These are phyloP conservation scores for Trachelus troglodyta DNA, from an alignment of 2,888 invertebrate species.

Conservation along the genomic window DNA sequence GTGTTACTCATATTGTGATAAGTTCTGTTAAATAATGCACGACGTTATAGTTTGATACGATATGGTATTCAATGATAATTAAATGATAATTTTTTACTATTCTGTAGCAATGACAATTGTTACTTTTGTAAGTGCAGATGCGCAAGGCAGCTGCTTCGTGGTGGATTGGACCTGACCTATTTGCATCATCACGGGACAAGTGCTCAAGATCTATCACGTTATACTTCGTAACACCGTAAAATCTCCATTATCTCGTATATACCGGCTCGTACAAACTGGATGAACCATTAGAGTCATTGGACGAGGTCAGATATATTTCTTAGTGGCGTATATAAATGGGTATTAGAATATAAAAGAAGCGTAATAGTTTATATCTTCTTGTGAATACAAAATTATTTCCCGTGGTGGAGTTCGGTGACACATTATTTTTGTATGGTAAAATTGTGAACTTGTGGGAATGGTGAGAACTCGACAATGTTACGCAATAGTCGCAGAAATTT, in stretches of 20 bases:
- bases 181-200: slow-evolving; percentile 31
- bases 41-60: slow-evolving; percentile 25
- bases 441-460: slow-evolving; percentile 1
- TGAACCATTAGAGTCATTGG: too few relatives aligned
- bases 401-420: background rate
- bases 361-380: too few relatives aligned
- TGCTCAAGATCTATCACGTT: slow-evolving; percentile 24
- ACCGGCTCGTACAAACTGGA: background rate
- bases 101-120: slow-evolving; percentile 20
- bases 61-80: too few relatives aligned
- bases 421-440: background rate
- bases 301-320: too few relatives aligned
- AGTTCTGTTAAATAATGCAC: too few relatives aligned
- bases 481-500: slow-evolving; percentile 45
- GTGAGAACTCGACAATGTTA: slow-evolving; percentile 40
- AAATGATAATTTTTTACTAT: too few relatives aligned
- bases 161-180: slow-evolving; percentile 33
- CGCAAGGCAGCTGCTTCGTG: slow-evolving; percentile 25
- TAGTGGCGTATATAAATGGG: background rate
- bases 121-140: slow-evolving; percentile 12
- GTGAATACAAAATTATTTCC: too few relatives aligned
- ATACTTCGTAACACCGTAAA: slow-evolving; percentile 24
- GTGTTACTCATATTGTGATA: too few relatives aligned
- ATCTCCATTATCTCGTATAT: slow-evolving; percentile 3
- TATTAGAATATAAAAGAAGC: background rate